These are phyloP conservation scores for Lates japonicus DNA, from an alignment of 2,797 vertebrate genomes.

Conservation along the genomic window DNA sequence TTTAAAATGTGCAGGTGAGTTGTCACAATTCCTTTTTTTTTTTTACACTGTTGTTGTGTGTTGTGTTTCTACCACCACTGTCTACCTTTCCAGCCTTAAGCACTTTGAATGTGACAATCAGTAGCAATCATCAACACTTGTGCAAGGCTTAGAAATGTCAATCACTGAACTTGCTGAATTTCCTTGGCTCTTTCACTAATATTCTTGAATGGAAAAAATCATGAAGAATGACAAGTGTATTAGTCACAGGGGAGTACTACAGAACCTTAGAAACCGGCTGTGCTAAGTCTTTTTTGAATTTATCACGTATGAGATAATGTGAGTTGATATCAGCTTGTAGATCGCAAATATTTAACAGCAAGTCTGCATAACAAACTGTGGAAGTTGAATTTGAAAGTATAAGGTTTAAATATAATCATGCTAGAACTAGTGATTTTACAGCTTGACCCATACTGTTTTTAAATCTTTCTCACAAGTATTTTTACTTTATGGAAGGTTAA, in stretches of 20 bases:
- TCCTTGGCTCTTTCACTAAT: background rate
- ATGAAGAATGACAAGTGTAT: background rate
- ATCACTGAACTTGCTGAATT: background rate
- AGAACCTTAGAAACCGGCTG: background rate
- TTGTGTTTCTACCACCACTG: background rate
- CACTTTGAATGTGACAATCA: constrained; percentile 15
- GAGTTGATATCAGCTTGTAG: background rate
- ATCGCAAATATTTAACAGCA: background rate
- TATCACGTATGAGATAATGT: background rate
- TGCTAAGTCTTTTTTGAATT: background rate
- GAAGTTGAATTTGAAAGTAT: background rate
- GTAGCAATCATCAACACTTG: constrained; percentile 36
- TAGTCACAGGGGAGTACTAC: background rate
- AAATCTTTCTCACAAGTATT: background rate
- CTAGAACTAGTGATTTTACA: background rate
- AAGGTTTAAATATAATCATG: background rate
- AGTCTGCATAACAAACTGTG: background rate
- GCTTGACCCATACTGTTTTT: background rate
- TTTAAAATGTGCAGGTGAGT: constrained; percentile 65
- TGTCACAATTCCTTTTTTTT: no score
- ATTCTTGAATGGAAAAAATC: background rate
- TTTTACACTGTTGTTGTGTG: no score
- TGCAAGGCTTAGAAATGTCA: background rate
- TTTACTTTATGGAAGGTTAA: background rate
- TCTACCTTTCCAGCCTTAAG: background rate